Evolutionary conservation across 2,888 invertebrate genomes (phyloP).

Genomic region (Andrena minutula): DNA sequence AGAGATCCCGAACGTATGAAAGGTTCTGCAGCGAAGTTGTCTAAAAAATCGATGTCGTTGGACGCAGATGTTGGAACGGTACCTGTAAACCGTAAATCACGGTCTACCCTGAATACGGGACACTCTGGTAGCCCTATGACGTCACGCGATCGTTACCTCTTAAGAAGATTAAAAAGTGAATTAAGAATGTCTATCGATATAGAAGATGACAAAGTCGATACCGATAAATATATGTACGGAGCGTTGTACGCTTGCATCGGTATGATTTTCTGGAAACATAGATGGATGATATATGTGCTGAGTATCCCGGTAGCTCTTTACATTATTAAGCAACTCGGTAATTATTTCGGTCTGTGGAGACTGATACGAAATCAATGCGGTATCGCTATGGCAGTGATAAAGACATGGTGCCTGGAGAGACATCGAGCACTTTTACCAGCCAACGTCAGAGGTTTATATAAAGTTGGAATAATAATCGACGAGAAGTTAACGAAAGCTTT

Average conservation of each 20-base stretch:
- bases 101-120: constrained; percentile 47
- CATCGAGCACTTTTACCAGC: constrained; percentile 90
- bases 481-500: constrained; percentile 88
- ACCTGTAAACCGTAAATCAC: constrained; percentile 47
- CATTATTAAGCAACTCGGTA: constrained; percentile 86
- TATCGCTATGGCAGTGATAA: constrained; percentile 83
- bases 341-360: constrained; percentile 85
- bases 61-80: constrained; percentile 67
- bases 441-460: constrained; percentile 91
- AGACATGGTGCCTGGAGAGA: constrained; percentile 88
- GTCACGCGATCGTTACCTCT: constrained; percentile 77
- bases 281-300: constrained; percentile 92
- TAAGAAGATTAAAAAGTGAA: constrained; percentile 79
- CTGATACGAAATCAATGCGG: constrained; percentile 80
- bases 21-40: constrained; percentile 28
- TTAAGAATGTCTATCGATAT: constrained; percentile 78
- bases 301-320: constrained; percentile 92
- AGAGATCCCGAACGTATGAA: constrained; percentile 16
- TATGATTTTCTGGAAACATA: constrained; percentile 94
- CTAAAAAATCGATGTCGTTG: constrained; percentile 77
- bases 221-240: constrained; percentile 89
- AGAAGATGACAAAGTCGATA: constrained; percentile 78
- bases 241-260: constrained; percentile 93
- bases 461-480: constrained; percentile 89
- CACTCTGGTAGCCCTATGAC: constrained; percentile 3